Percentiles rank a stretch among this genome's conserved stretches.
Conservation (phyloP, 2,113 vertebrate species). For the Scomber colias region DNA sequence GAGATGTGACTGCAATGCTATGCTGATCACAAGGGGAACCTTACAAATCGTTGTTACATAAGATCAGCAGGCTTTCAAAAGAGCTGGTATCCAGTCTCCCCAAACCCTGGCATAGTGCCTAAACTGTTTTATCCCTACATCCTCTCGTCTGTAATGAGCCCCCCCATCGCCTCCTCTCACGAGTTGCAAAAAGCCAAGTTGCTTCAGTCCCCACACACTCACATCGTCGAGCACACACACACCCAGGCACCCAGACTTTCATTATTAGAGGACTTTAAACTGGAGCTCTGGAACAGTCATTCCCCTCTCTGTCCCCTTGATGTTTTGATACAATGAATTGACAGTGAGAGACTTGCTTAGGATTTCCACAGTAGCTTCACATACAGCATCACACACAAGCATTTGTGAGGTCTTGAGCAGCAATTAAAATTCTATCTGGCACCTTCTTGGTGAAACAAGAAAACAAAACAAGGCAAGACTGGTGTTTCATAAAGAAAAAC, state of each 20-base stretch:
- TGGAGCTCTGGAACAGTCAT: slow-evolving; percentile 57
- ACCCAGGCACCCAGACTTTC: slow-evolving; percentile 41
- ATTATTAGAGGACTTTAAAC: slow-evolving; percentile 68
- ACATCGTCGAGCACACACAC: slow-evolving; percentile 31
- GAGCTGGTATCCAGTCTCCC: slow-evolving; percentile 51
- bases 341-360: slow-evolving; percentile 43
- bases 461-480: slow-evolving; percentile 25
- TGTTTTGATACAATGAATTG: slow-evolving; percentile 59
- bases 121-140: slow-evolving; percentile 60
- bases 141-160: slow-evolving; percentile 56
- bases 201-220: slow-evolving; percentile 30
- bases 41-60: slow-evolving; percentile 65
- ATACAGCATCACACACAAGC: not conserved
- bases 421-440: no score
- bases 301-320: slow-evolving; percentile 47
- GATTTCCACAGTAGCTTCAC: slow-evolving; percentile 15
- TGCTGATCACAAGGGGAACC: slow-evolving; percentile 60
- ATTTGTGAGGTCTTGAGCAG: no score
- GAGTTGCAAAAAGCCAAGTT: slow-evolving; percentile 47
- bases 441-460: not conserved
- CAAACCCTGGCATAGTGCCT: slow-evolving; percentile 63
- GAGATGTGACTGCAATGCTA: slow-evolving; percentile 27
- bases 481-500: slow-evolving; percentile 31
- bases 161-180: slow-evolving; percentile 44
- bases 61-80: slow-evolving; percentile 64